Percentiles rank a stretch among this genome's conserved stretches.
Evolutionary conservation across 2,113 vertebrate species (phyloP).

Genomic region (Boleophthalmus pectinirostris): DNA sequence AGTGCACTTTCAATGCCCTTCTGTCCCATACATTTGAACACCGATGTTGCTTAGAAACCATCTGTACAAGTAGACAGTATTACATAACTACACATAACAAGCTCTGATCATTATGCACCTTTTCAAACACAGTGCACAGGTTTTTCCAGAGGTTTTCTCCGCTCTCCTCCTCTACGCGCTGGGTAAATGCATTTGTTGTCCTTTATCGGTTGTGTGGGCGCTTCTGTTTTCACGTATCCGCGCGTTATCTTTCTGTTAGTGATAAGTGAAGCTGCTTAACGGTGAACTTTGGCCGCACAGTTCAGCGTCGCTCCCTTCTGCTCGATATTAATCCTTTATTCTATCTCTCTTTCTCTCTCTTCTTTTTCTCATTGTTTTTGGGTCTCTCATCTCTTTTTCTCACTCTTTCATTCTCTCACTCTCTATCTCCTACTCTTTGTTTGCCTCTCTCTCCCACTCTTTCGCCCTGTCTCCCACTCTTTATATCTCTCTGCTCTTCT

Average conservation of each 20-base stretch:
- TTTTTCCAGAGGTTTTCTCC: background rate
- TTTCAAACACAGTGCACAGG: background rate
- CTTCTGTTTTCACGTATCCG: constrained; percentile 22
- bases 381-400: background rate
- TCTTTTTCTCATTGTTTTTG: background rate
- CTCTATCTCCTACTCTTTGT: background rate
- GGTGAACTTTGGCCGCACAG: constrained; percentile 52
- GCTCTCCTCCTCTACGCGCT: no score
- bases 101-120: background rate
- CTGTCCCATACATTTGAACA: background rate
- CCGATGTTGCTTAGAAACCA: background rate
- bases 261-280: constrained; percentile 66
- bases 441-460: background rate
- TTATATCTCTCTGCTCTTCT: no score
- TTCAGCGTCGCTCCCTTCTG: constrained; percentile 38
- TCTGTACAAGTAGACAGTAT: background rate
- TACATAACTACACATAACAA: background rate
- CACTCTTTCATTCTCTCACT: background rate
- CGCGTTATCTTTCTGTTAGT: constrained; percentile 43
- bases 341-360: constrained; percentile 7
- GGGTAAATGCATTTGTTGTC: constrained; percentile 22
- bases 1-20: background rate
- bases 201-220: constrained; percentile 9
- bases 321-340: constrained; percentile 11
- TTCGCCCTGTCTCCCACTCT: background rate